phyloP scores from a whole-genome alignment of 53 echinoderm and acorn worm species.

The Paracentrotus lividus region DNA sequence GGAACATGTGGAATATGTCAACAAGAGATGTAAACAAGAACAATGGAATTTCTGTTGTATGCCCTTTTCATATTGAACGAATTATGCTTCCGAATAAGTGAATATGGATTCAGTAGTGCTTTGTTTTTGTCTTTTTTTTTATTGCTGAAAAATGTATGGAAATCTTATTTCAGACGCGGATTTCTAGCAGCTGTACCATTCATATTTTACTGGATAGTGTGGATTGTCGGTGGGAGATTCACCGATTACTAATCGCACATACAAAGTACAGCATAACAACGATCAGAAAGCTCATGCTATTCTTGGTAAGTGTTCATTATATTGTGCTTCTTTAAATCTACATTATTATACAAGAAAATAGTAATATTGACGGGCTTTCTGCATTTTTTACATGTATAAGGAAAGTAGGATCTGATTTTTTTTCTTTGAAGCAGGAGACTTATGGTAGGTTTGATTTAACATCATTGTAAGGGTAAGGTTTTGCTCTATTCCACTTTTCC shows the following conservation, averaged over 20 bases:
- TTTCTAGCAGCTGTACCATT: conserved; percentile 34
- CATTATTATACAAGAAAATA: too few relatives aligned
- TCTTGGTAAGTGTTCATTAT: conserved; percentile 16
- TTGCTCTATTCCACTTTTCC: too few relatives aligned
- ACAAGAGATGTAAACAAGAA: too few relatives aligned
- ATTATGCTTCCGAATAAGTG: not conserved
- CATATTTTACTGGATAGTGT: conserved; percentile 5
- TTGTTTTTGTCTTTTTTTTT: not conserved
- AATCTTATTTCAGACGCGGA: conserved; percentile 20
- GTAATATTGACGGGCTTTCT: too few relatives aligned
- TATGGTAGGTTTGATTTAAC: too few relatives aligned
- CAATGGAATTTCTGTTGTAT: not conserved
- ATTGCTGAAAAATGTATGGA: not conserved
- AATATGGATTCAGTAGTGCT: not conserved
- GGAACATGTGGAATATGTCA: too few relatives aligned
- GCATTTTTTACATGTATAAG: too few relatives aligned
- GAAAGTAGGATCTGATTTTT: too few relatives aligned
- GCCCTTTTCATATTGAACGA: not conserved
- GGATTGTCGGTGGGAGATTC: not conserved
- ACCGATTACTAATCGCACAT: not conserved
- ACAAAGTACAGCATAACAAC: not conserved
- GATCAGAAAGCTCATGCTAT: not conserved
- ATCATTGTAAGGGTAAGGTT: too few relatives aligned
- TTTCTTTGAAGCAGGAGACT: too few relatives aligned
- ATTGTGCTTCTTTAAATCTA: too few relatives aligned